Evolutionary conservation across 2,113 vertebrate genomes (phyloP).

Genomic region (Zosterops japonicus): DNA sequence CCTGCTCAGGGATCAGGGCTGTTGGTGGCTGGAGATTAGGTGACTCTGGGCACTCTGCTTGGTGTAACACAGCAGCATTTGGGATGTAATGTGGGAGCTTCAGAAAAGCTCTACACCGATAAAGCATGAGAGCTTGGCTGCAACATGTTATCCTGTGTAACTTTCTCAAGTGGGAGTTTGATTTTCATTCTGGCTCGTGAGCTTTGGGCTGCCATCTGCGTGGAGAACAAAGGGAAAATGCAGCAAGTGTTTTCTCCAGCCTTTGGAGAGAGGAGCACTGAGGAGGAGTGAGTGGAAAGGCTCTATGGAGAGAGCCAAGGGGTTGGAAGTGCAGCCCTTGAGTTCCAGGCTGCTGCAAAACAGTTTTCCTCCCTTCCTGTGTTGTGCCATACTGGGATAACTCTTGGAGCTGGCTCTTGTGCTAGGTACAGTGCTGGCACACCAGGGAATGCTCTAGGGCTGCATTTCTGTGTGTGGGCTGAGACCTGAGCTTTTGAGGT

Average conservation of each 20-base stretch:
- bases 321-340: background rate
- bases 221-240: background rate
- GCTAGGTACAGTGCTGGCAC: background rate
- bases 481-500: background rate
- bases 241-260: background rate
- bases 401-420: background rate
- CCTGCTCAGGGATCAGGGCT: background rate
- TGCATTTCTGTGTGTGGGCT: background rate
- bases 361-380: background rate
- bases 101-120: background rate
- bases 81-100: background rate
- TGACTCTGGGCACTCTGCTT: background rate
- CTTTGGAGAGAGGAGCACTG: background rate
- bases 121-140: background rate
- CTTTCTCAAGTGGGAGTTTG: background rate
- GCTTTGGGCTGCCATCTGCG: background rate
- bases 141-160: background rate
- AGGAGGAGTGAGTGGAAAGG: background rate
- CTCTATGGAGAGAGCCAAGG: accelerated
- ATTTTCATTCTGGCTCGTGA: background rate
- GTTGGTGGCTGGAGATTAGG: background rate
- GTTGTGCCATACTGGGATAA: background rate
- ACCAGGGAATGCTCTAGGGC: accelerated
- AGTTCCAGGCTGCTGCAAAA: background rate
- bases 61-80: background rate